Percentiles rank a stretch among this genome's conserved stretches.
Evolutionary conservation across 2,888 invertebrate genomes (phyloP).

Genomic region (Ophioninae sp.): DNA sequence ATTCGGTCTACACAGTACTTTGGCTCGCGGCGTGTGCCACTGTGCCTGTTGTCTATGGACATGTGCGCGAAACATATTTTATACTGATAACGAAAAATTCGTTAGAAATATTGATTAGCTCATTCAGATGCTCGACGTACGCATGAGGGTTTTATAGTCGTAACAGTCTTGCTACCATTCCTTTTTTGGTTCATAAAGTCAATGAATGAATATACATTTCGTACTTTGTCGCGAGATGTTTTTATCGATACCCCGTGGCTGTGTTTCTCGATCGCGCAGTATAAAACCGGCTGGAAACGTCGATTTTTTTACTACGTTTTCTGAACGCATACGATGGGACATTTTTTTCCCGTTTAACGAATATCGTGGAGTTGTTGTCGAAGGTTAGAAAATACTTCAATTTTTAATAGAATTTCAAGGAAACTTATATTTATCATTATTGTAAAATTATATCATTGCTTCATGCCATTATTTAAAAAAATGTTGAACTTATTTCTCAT

Average conservation of each 20-base stretch:
- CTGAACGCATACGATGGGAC: background rate
- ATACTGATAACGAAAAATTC: background rate
- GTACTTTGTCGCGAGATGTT: background rate
- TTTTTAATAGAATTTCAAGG: too few relatives aligned
- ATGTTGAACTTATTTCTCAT: too few relatives aligned
- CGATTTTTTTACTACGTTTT: background rate
- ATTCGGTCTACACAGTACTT: background rate
- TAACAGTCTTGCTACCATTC: background rate
- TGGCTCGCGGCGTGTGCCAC: background rate
- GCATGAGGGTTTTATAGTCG: background rate
- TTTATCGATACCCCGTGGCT: background rate
- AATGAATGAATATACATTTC: background rate
- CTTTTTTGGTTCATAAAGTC: background rate
- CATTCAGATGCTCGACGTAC: background rate
- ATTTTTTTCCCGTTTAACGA: background rate
- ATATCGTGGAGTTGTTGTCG: background rate
- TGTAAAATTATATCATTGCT: too few relatives aligned
- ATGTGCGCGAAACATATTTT: background rate
- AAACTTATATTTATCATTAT: too few relatives aligned
- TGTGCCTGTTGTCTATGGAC: background rate
- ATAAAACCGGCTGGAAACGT: background rate
- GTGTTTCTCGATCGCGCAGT: background rate
- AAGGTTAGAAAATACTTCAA: background rate
- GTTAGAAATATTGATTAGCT: background rate
- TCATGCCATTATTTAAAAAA: too few relatives aligned